Base-by-base conservation (phyloP, 2,797 vertebrate species). In the Gastrophryne carolinensis region DNA sequence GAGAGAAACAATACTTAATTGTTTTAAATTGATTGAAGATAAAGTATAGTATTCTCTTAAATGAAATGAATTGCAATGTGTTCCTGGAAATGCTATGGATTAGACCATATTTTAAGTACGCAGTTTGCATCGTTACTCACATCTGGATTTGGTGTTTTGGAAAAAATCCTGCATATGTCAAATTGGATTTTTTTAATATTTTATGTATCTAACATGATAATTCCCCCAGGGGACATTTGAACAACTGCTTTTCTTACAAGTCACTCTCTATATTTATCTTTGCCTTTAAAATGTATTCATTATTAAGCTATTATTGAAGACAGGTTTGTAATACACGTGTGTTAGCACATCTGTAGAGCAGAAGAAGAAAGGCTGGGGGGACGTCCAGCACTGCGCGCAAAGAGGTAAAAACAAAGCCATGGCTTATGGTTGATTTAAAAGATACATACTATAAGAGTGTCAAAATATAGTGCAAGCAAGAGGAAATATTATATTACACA, bases 71-170 rank as follows among this genome's bases (percentile, higher is more conserved):
- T n/a, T n/a, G n/a, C n/a, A 57, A 64, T 52, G 30, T 64, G 29
- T 65, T 78, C 52, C 17, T 66, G 67, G 75, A 78, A 78, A 58
- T 58, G 67, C 54, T 57, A 44, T 70, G 26, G 24, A 63, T 71
- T 77, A 21, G 64, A 53, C 44, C 66, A 72, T 17, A 23, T 56
- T 30, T 65, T 52, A 65, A 72, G 72, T 52, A 72, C 65, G 39
- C 17, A 39, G 60, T 65, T 58, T 65, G 67, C 74, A 71, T 70
- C 64, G 71, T 64, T 29, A 11, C 52, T 17, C 30, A 72, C 67
- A 78, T 78, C 75, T 78, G 75, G 67, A 58, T 57, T 35, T 71
- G 52, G 67, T 78, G 75, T 78, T 62, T 78, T 17, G 21, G 39
- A 47, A 49, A 23, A 77, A 50, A 57, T 69, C 13, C 39, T 72